phyloP scores from a whole-genome alignment of 2,888 invertebrate genomes.

The Phytoseiulus persimilis region DNA sequence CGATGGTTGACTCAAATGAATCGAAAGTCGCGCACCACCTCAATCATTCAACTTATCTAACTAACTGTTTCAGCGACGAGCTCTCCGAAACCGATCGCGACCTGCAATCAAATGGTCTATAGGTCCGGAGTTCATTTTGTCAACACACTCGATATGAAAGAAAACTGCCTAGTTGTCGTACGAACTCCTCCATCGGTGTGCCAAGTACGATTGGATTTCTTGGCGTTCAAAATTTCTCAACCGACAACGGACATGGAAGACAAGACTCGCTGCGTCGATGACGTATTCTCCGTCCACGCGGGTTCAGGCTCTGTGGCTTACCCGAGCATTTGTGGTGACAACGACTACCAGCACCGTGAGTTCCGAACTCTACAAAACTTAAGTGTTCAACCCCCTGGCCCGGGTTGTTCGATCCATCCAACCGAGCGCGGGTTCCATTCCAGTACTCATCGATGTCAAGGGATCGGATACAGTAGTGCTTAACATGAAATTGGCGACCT shows the following conservation, averaged over 20 bases:
- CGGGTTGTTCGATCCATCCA: too few species aligned
- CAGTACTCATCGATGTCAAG: background rate
- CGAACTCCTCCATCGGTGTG: background rate
- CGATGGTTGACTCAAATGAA: too few species aligned
- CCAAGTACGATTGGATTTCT: background rate
- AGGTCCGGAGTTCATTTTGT: background rate
- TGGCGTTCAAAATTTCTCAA: background rate
- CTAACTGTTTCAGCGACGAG: background rate
- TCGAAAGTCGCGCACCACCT: too few species aligned
- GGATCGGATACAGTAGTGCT: background rate
- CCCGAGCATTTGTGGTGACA: background rate
- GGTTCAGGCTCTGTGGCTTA: background rate
- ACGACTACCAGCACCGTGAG: conserved; percentile 9
- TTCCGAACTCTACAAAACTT: background rate
- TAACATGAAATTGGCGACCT: background rate
- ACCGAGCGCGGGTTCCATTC: background rate
- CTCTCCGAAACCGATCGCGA: background rate
- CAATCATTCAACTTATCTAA: too few species aligned
- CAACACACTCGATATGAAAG: background rate
- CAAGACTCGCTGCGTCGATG: background rate
- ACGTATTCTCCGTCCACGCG: background rate
- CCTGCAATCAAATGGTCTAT: background rate
- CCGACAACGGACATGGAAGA: background rate
- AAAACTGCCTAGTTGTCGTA: background rate
- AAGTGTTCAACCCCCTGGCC: too few species aligned